Base-by-base conservation (phyloP, 2,888 invertebrate species). In the Cecidostiba fungosa region DNA sequence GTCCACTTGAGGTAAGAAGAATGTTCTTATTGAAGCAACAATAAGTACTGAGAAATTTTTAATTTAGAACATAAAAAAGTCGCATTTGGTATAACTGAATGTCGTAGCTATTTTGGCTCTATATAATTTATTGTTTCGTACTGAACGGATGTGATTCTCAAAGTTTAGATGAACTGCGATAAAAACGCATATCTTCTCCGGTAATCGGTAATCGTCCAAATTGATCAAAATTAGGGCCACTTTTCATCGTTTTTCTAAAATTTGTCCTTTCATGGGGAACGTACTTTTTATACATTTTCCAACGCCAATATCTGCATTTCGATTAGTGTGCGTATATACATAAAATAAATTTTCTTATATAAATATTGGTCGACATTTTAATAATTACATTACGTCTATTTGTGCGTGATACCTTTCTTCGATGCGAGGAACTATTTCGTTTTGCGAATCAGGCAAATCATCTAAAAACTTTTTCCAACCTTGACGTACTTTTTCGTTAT, bases 221-320 rank as follows among this genome's bases (percentile, higher is more conserved):
- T 10, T 69, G 6, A 43, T 88, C 87, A n/a, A 85, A 76, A 76
- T 84, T 81, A 47, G 87, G 87, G 10, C 87, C 88, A 12, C 59
- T 14, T 82, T 82, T 85, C 88, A 88, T 88, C 14, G 62, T 86
- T 84, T 88, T 88, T 72, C 84, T 70, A 73, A 87, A 85, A 83
- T 85, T 62, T 14, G 76, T 85, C n/a, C 69, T 84, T 73, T 87
- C 86, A 54, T 88, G 77, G 2, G 85, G 83, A n/a, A 73, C 23
- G 23, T 89, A 89, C 77, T 84, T 86, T 62, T 85, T 83, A 50
- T 85, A 88, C 54, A 80, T 85, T 82, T 87, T 87, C 87, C 88
- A 89, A 16, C 85, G 85, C 87, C 88, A 89, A 84, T 62, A 87
- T 80, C 89, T 89, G 32, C 23, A 39, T 70, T n/a, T 43, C 77